Percentiles rank a stretch among this genome's conserved stretches.
These are phyloP conservation scores for Volucella bombylans DNA, from an alignment of 2,888 invertebrate genomes.

Conservation along the genomic window DNA sequence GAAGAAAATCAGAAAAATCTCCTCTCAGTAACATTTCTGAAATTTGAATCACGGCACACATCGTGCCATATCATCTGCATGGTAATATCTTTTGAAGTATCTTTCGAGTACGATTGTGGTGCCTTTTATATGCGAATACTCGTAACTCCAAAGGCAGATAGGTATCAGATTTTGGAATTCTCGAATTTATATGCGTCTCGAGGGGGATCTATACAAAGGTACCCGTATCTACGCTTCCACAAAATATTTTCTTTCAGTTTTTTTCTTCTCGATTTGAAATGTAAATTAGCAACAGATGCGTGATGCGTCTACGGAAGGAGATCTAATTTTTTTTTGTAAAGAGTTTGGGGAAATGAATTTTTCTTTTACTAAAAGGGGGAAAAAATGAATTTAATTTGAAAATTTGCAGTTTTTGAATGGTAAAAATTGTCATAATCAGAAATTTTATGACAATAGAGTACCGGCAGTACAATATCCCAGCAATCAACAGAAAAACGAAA, in stretches of 20 bases:
- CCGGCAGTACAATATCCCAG: no score
- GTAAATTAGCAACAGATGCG: conserved; percentile 55
- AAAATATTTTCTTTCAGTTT: not conserved
- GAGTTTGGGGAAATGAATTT: not conserved
- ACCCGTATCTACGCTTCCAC: no score
- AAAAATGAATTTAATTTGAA: not conserved
- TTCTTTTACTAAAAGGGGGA: not conserved
- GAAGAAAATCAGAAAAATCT: conserved; percentile 3
- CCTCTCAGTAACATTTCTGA: conserved; percentile 13
- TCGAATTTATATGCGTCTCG: conserved; percentile 26
- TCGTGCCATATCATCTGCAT: conserved; percentile 20
- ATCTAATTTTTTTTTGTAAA: no score
- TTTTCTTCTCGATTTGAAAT: conserved; percentile 32
- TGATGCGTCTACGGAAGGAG: conserved; percentile 8
- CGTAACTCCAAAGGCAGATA: not conserved
- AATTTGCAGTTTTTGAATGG: not conserved
- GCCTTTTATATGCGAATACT: conserved; percentile 21
- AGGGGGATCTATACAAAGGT: not conserved
- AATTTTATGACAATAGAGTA: no score
- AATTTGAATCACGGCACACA: conserved; percentile 27
- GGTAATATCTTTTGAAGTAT: conserved; percentile 11
- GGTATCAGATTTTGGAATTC: conserved; percentile 23
- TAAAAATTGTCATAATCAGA: no score
- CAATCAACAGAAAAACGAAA: no score
- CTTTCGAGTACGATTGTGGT: conserved; percentile 20